These are phyloP conservation scores for Suricata suricatta DNA, from an alignment of 2,113 vertebrate species.

Conservation along the genomic window DNA sequence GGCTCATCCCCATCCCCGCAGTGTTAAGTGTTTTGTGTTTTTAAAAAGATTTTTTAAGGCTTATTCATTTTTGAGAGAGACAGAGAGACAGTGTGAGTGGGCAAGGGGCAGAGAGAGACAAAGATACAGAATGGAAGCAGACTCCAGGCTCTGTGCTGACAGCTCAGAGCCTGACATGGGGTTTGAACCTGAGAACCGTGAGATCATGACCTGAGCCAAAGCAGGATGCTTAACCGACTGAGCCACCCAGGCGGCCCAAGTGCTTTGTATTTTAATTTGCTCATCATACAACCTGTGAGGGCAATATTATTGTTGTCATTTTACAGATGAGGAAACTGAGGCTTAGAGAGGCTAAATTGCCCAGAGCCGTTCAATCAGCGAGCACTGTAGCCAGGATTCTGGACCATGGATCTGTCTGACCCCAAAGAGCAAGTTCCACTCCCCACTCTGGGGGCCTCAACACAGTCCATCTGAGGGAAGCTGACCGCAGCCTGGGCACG, in stretches of 20 bases:
- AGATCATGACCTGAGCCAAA: no score
- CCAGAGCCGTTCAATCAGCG: not conserved
- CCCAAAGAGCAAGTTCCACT: not conserved
- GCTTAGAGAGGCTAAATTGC: not conserved
- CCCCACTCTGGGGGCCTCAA: not conserved
- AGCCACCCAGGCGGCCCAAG: no score
- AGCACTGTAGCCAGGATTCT: not conserved
- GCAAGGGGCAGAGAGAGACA: no score
- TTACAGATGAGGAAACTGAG: not conserved
- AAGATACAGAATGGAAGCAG: no score
- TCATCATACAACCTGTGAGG: not conserved
- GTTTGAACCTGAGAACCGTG: no score
- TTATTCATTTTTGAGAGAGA: no score
- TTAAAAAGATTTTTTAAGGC: no score
- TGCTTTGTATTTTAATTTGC: not conserved
- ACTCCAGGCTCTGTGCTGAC: no score
- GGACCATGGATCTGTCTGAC: not conserved
- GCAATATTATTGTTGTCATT: not conserved
- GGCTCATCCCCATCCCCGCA: no score
- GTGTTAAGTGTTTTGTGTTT: fast-evolving
- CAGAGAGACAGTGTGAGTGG: no score
- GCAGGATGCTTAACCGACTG: no score
- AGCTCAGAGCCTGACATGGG: no score
- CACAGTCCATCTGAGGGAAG: not conserved
- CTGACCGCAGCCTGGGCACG: not conserved